These are phyloP conservation scores for Chirona hameri DNA, from an alignment of 2,888 invertebrate species.

Conservation along the genomic window DNA sequence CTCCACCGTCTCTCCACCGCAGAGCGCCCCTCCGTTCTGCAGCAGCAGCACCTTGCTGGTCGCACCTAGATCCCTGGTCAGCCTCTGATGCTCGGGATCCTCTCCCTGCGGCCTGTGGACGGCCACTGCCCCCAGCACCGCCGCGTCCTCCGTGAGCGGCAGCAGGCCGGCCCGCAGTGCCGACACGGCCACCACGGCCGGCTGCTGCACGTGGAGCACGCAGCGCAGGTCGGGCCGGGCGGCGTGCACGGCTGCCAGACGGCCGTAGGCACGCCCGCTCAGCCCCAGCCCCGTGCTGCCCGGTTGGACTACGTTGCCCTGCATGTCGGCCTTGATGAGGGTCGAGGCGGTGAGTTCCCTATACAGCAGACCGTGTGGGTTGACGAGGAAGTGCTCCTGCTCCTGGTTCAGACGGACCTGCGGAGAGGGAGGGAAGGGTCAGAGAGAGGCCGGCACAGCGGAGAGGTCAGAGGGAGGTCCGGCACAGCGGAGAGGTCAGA, in stretches of 20 bases:
- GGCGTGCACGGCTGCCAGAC: slow-evolving; percentile 93
- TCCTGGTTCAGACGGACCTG: slow-evolving; percentile 87
- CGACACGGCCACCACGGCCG: slow-evolving; percentile 79
- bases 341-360: slow-evolving; percentile 94
- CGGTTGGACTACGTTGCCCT: slow-evolving; percentile 53
- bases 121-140: slow-evolving; percentile 83
- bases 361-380: slow-evolving; percentile 89
- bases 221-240: slow-evolving; percentile 94
- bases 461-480: no score
- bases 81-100: slow-evolving; percentile 79
- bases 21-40: slow-evolving; percentile 81
- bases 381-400: slow-evolving; percentile 92
- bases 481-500: no score
- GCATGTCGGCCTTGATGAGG: slow-evolving; percentile 86
- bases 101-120: slow-evolving; percentile 72
- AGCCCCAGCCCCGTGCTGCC: slow-evolving; percentile 93
- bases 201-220: slow-evolving; percentile 91
- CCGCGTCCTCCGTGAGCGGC: slow-evolving; percentile 90
- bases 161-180: slow-evolving; percentile 81
- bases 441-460: no score
- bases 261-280: slow-evolving; percentile 74
- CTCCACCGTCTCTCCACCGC: slow-evolving; percentile 93
- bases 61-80: slow-evolving; percentile 88
- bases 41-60: slow-evolving; percentile 79
- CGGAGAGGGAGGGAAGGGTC: background rate